Evolutionary conservation across 2,797 vertebrate genomes (phyloP), one percentile per base, ranked within the genome.

Genomic region (Taeniopygia guttata): DNA sequence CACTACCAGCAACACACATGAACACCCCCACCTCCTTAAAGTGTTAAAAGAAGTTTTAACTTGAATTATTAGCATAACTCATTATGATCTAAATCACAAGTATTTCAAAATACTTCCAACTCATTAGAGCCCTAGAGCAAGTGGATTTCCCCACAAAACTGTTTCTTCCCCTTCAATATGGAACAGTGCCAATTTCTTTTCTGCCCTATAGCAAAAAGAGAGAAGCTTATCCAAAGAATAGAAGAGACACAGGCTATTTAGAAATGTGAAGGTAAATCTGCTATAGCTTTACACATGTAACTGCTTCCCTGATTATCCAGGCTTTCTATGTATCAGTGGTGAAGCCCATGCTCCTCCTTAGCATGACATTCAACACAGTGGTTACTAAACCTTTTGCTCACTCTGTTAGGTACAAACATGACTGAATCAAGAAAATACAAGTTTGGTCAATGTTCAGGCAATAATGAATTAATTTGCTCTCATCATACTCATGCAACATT

Each of bases 141-240:
- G 68, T 77, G 92, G 93, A 92, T 94, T 96, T 96, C 88, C 83
- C 94, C 88, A 73, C 34, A 74, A 69, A 95, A 84, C 30, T n/a
- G 56, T 38, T 82, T 85, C 79, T 93, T 96, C 66, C 88, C 66
- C 66, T 95, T 93, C 70, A 70, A 67, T 46, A 63, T 67, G 75
- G 75, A 93, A 81, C 25, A 48, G 5, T 15, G 84, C 74, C 88
- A 84, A 60, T 45, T 84, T 82, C 21, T 89, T 70, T 85, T 54
- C 63, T 82, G 49, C 67, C 56, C n/a, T 70, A 10, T 1, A 87
- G 69, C 64, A 76, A 78, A 72, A 78, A 88, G n/a, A 52, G 16
- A 55, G 62, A 81, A 79, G 52, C 25, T 43, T 38, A 84, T 82
- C 21, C 75, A 84, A 87, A 67, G 51, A 87, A 84, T 19, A 72